These are phyloP conservation scores for Endotricha flammealis DNA, from an alignment of 2,888 invertebrate genomes.

Conservation along the genomic window DNA sequence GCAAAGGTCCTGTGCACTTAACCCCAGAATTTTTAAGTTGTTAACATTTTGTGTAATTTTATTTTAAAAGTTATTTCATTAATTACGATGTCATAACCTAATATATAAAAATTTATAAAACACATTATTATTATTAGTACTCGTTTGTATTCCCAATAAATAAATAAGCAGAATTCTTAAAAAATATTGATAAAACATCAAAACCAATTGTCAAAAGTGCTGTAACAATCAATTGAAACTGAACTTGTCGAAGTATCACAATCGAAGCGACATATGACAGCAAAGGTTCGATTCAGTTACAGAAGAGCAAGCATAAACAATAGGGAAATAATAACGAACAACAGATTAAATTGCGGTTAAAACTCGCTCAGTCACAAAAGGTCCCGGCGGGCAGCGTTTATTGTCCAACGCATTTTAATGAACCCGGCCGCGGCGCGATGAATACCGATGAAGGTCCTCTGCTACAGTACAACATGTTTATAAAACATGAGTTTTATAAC, in stretches of 20 bases:
- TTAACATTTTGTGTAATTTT: too few species aligned
- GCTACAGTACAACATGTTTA: slow-evolving; percentile 35
- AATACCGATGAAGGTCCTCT: slow-evolving; percentile 59
- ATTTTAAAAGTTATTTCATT: too few species aligned
- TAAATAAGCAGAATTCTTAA: too few species aligned
- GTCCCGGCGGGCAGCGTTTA: slow-evolving; percentile 58
- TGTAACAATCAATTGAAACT: too few species aligned
- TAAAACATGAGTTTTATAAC: slow-evolving; percentile 21
- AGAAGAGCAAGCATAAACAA: slow-evolving; percentile 34
- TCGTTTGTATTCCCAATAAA: too few species aligned
- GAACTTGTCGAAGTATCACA: too few species aligned
- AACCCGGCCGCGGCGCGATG: slow-evolving; percentile 50
- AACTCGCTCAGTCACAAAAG: slow-evolving; percentile 54
- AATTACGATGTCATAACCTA: too few species aligned
- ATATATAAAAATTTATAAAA: too few species aligned
- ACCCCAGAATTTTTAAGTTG: background rate
- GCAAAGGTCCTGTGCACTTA: slow-evolving; percentile 18
- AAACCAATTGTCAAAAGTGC: too few species aligned
- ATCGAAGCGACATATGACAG: background rate
- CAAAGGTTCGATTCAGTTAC: slow-evolving; percentile 7
- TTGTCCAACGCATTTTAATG: slow-evolving; percentile 73
- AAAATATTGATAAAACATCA: too few species aligned
- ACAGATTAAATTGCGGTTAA: slow-evolving; percentile 66
- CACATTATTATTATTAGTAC: too few species aligned
- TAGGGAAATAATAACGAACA: slow-evolving; percentile 51